phyloP scores from a whole-genome alignment of 53 echinoderm and acorn worm species.

The Luidia sarsii region DNA sequence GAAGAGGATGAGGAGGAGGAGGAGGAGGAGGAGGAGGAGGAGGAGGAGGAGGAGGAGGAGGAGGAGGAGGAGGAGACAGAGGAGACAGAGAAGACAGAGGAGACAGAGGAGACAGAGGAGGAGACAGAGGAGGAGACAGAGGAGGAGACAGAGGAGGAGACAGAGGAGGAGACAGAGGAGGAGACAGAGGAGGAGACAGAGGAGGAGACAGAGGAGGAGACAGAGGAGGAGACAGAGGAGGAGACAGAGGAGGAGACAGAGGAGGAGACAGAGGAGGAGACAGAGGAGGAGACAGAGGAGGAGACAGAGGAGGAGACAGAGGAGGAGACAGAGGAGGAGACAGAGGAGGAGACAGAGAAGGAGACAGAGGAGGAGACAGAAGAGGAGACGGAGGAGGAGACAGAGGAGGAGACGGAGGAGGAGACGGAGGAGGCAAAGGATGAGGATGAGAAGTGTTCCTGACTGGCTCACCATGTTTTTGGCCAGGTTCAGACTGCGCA shows the following conservation, averaged over 20 bases:
- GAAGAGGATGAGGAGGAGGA: too few relatives aligned
- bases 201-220: not conserved
- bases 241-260: not conserved
- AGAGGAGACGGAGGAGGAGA: too few relatives aligned
- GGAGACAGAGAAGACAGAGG: too few relatives aligned
- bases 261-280: not conserved
- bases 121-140: not conserved
- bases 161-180: not conserved
- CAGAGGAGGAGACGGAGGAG: too few relatives aligned
- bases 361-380: too few relatives aligned
- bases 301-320: not conserved
- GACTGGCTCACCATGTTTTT: slow-evolving; percentile 83
- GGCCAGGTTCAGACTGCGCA: slow-evolving; percentile 67
- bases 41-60: slow-evolving; percentile 8
- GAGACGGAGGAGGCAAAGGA: not conserved
- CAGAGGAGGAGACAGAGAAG: not conserved
- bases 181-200: not conserved
- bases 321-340: not conserved
- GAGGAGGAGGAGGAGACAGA: not conserved
- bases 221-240: not conserved
- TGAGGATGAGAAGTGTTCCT: too few relatives aligned
- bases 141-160: not conserved
- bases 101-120: not conserved
- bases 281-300: not conserved
- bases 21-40: too few relatives aligned